Percentiles rank a stretch among this genome's conserved stretches.
These are phyloP conservation scores for Premnoplex brunnescens DNA, from an alignment of 2,797 vertebrate genomes.

Conservation along the genomic window DNA sequence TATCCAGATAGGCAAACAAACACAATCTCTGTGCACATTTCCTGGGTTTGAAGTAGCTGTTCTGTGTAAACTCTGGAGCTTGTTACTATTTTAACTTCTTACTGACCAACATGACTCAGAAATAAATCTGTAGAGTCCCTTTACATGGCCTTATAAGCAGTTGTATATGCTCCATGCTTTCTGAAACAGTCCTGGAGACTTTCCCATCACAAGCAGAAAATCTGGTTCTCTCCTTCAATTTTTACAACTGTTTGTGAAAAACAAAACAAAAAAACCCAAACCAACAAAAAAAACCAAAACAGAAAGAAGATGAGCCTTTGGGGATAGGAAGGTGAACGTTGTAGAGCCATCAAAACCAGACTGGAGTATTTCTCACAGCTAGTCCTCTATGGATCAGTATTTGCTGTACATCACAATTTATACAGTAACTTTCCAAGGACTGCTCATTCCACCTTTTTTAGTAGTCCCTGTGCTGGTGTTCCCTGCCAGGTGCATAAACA, in stretches of 20 bases:
- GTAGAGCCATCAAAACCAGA: neutral
- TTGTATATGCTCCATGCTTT: neutral
- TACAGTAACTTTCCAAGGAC: neutral
- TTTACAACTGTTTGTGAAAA: neutral
- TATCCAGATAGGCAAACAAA: neutral
- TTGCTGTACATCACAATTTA: neutral
- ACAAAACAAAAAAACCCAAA: neutral
- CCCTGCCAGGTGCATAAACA: neutral
- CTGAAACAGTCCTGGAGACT: neutral
- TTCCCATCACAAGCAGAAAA: neutral
- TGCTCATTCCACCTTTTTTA: neutral
- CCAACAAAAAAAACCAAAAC: neutral
- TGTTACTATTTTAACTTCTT: neutral
- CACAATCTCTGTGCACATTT: neutral
- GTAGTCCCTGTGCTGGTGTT: neutral
- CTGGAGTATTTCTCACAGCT: neutral
- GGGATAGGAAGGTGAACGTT: neutral
- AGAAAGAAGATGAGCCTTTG: neutral
- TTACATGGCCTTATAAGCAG: neutral
- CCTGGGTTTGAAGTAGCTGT: neutral
- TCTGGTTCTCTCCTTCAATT: neutral
- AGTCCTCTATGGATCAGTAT: accelerated
- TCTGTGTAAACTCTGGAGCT: neutral
- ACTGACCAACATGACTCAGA: neutral
- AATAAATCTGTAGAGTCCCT: neutral